Base-by-base conservation (phyloP, 2,113 vertebrate genomes). In the Herpailurus yagouaroundi region DNA sequence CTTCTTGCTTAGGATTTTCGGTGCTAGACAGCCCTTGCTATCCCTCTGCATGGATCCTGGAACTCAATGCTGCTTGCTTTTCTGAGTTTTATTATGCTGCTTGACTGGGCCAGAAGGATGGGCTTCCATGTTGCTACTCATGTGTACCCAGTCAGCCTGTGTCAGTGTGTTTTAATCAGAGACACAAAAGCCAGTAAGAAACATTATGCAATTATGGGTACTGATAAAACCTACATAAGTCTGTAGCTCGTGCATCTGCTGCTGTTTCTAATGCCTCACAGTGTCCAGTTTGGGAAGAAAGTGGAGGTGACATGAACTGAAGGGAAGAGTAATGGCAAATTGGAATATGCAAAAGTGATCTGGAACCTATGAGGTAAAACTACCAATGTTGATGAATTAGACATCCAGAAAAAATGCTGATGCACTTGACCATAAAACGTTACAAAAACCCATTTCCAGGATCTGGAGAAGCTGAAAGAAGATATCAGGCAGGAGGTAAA, bases 21-120 rank as follows among this genome's bases (percentile, higher is more conserved):
- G 99, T 4, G 99, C 97, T 5, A 99, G 99, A 80, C 99, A 99
- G 13, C 99, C 99, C 97, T 99, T 99, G 92, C 98, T 99, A 36
- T 99, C 99, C 89, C 99, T 98, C 48, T 99, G 99, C 41, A 99
- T 97, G 57, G 99, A 99, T 5, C 99, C 99, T 55, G 99, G 98
- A 3, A 99, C 99, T 71, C 99, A 98, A 97, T 99, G 99, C 95
- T 98, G 99, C 38, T 99, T 99, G 97, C 99, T 99, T 96, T 99
- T 99, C 95, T 99, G 99, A 4, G 98, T 97, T 95, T 99, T 99
- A 97, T 99, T 99, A 97, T 99, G 99, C 98, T 99, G 99, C 97
- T 99, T 99, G 14, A 99, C 99, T 66, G 98, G 85, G 9, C 99
- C 99, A 0, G 99, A 50, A 45, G 99, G 99, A 89, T 99, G 99